Conservation (phyloP, 2,113 vertebrate genomes). For the Galemys pyrenaicus region DNA sequence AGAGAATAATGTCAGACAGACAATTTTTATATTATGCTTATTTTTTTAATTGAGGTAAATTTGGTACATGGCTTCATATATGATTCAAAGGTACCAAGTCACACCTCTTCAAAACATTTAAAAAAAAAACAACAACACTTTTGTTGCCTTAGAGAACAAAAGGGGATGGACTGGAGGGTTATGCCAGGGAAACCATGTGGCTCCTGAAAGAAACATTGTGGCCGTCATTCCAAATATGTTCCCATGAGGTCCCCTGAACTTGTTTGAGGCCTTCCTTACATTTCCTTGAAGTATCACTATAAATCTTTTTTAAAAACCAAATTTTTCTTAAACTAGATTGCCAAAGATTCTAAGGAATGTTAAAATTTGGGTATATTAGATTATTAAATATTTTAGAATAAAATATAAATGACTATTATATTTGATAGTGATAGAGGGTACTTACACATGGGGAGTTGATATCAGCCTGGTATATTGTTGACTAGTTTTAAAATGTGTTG, state of each 20-base stretch:
- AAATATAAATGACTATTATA: background rate
- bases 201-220: background rate
- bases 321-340: background rate
- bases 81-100: no score
- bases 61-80: no score
- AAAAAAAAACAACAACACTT: background rate
- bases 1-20: background rate
- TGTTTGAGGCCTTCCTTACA: constrained; percentile 5
- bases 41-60: no score
- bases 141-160: background rate
- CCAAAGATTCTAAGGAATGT: background rate
- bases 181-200: background rate
- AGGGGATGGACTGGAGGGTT: background rate
- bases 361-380: background rate
- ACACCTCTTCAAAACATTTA: no score
- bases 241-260: background rate
- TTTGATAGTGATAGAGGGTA: background rate
- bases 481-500: background rate
- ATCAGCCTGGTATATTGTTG: background rate
- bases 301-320: background rate
- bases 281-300: background rate
- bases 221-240: constrained; percentile 7
- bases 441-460: background rate
- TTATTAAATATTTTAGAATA: constrained; percentile 4
- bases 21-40: background rate